These are phyloP conservation scores for Syngnathus acus DNA, from an alignment of 2,797 vertebrate genomes.

Conservation along the genomic window DNA sequence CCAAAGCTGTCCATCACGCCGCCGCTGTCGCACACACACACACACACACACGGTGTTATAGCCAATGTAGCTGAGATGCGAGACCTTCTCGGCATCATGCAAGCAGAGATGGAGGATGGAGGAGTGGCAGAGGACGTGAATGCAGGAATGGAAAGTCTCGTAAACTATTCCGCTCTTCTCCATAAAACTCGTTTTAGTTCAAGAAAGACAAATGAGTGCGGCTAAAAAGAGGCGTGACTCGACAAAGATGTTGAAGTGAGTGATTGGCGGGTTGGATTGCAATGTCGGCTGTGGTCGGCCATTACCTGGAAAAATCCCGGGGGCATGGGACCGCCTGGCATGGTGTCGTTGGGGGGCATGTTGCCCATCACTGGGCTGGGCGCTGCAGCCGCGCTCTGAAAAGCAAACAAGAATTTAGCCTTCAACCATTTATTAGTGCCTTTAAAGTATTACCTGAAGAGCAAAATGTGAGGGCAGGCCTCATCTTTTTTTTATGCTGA, in stretches of 20 bases:
- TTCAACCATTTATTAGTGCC: slow-evolving; percentile 13
- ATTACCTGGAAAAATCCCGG: slow-evolving; percentile 90
- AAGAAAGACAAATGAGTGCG: not conserved
- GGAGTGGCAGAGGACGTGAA: slow-evolving; percentile 22
- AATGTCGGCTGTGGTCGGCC: not conserved
- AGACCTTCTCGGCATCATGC: slow-evolving; percentile 20
- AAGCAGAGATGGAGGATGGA: slow-evolving; percentile 34
- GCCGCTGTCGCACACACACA: not conserved
- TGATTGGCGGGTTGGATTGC: not conserved
- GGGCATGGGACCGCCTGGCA: slow-evolving; percentile 82
- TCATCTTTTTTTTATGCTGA: slow-evolving; percentile 9
- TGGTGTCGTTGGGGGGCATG: slow-evolving; percentile 82
- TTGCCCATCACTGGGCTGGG: slow-evolving; percentile 88
- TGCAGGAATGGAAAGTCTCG: slow-evolving; percentile 33
- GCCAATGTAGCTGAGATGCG: slow-evolving; percentile 16
- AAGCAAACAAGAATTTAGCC: slow-evolving; percentile 25
- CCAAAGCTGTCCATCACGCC: slow-evolving; percentile 70
- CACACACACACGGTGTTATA: slow-evolving; percentile 7
- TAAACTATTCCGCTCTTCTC: not conserved
- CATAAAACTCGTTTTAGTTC: not conserved
- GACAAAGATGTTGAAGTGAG: not conserved
- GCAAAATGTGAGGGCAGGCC: not conserved
- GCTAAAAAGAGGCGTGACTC: not conserved
- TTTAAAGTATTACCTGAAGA: slow-evolving; percentile 18
- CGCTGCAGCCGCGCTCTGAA: slow-evolving; percentile 75